These are phyloP conservation scores for Esox masquinongy DNA, from an alignment of 2,797 vertebrate species.

Conservation along the genomic window DNA sequence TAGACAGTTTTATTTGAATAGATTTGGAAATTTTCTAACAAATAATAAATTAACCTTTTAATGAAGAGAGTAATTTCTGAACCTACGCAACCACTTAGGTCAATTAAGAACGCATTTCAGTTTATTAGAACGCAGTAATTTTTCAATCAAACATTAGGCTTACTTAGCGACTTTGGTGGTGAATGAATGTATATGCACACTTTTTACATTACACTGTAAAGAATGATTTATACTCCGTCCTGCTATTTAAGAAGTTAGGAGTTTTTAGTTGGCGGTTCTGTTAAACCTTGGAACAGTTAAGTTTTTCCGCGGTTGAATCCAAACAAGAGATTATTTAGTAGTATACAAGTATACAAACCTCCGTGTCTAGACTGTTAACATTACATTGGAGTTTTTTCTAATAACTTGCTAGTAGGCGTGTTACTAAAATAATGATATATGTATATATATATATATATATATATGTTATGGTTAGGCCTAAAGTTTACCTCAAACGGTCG, in stretches of 20 bases:
- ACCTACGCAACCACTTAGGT: conserved; percentile 44
- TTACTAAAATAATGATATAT: background rate
- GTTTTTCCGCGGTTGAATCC: background rate
- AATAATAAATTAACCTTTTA: conserved; percentile 75
- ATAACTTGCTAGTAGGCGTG: background rate
- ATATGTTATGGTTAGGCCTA: background rate
- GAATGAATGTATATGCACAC: conserved; percentile 19
- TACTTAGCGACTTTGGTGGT: conserved; percentile 30
- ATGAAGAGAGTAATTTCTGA: conserved; percentile 62
- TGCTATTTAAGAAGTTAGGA: background rate
- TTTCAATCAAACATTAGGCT: conserved; percentile 39
- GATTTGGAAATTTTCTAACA: conserved; percentile 45
- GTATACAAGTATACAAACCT: background rate
- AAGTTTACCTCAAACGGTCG: background rate
- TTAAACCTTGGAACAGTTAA: background rate
- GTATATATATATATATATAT: background rate
- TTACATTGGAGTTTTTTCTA: background rate
- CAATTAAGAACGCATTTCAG: conserved; percentile 45
- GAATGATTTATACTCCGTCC: background rate
- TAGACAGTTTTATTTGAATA: conserved; percentile 83
- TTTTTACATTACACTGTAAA: conserved; percentile 1
- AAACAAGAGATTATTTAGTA: background rate
- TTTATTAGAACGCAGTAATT: conserved; percentile 42
- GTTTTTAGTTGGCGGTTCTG: background rate
- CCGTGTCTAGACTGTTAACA: background rate